phyloP scores from a whole-genome alignment of 2,888 invertebrate genomes.

The Allacma fusca region DNA sequence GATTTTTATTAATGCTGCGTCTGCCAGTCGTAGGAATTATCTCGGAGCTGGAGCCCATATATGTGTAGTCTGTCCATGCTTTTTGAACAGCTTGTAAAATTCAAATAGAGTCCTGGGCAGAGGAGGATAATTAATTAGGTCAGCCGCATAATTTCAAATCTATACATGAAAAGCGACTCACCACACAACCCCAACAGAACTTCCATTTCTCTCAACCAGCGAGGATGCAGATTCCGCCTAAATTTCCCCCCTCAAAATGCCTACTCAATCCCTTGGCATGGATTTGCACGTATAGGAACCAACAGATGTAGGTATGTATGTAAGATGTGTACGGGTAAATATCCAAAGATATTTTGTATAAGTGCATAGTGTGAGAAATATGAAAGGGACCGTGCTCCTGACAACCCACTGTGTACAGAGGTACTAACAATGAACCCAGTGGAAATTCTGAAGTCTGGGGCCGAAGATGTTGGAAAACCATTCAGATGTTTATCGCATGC shows the following conservation, averaged over 20 bases:
- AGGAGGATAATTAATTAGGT: constrained; percentile 3
- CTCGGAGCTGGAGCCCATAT: neutral
- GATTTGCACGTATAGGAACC: no score
- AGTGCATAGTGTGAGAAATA: no score
- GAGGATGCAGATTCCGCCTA: no score
- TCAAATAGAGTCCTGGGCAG: constrained; percentile 5
- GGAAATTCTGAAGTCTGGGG: neutral
- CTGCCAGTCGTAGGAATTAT: neutral
- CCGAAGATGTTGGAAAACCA: neutral
- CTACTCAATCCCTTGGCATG: no score
- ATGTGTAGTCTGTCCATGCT: neutral
- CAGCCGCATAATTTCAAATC: constrained; percentile 6
- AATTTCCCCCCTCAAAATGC: no score
- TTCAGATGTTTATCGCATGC: constrained; percentile 16
- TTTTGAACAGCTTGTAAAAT: neutral
- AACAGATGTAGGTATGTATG: no score
- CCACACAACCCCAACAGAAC: neutral
- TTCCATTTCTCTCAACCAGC: neutral
- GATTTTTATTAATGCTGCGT: constrained; percentile 16
- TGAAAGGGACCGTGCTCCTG: no score
- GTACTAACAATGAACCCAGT: neutral
- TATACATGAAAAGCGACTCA: neutral
- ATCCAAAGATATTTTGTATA: no score
- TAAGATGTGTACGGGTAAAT: no score
- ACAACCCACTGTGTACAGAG: neutral